Percentiles rank a stretch among this genome's conserved stretches.
Evolutionary conservation across 2,888 invertebrate genomes (phyloP).

Genomic region (Mongoloraphidia duomilia): DNA sequence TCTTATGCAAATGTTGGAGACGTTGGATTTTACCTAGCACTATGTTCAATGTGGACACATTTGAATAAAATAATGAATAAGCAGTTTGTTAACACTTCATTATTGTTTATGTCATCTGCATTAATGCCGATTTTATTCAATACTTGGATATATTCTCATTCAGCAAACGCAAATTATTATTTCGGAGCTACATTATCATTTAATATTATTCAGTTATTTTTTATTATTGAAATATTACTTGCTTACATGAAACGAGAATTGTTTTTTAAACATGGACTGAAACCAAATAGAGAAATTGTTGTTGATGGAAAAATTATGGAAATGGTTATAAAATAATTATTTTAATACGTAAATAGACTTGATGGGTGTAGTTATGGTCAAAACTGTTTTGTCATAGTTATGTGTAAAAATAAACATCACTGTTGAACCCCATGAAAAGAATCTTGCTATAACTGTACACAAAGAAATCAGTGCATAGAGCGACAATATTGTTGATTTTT

Average conservation of each 20-base stretch:
- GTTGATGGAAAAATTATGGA: background rate
- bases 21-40: constrained; percentile 78
- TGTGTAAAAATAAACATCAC: too few species aligned
- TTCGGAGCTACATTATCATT: constrained; percentile 94
- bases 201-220: constrained; percentile 86
- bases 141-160: constrained; percentile 94
- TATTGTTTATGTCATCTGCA: constrained; percentile 75
- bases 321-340: too few species aligned
- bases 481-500: too few species aligned
- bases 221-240: constrained; percentile 85
- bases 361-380: too few species aligned
- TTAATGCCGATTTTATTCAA: constrained; percentile 94
- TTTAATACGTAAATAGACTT: too few species aligned
- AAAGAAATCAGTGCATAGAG: too few species aligned
- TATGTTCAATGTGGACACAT: constrained; percentile 85
- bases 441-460: too few species aligned
- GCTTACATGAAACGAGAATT: constrained; percentile 87
- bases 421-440: too few species aligned
- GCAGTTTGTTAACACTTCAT: constrained; percentile 81
- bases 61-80: constrained; percentile 81
- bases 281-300: background rate
- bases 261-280: constrained; percentile 58
- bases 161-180: constrained; percentile 99
- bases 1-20: constrained; percentile 96
- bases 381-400: too few species aligned